Conservation (phyloP, 2,113 vertebrate genomes). For the Glaucomys volans region DNA sequence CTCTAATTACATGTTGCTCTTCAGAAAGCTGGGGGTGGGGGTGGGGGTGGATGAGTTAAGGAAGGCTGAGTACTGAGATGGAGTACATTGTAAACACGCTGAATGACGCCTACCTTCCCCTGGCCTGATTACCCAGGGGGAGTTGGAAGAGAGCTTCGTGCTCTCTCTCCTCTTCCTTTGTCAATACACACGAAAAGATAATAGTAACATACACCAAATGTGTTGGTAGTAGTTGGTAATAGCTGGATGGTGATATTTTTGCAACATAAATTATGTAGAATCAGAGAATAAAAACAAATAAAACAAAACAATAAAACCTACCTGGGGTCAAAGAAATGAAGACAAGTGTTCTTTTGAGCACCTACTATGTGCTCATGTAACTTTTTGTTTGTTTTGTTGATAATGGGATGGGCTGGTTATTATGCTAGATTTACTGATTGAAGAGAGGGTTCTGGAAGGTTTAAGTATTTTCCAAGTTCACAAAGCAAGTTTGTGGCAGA, state of each 20-base stretch:
- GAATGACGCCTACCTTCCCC: conserved; percentile 71
- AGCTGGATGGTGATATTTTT: conserved; percentile 52
- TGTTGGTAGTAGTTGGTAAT: conserved; percentile 25
- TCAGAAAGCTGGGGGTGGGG: conserved; percentile 78
- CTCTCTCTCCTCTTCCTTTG: conserved; percentile 23
- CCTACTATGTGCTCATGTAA: neutral
- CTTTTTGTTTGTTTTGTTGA: conserved; percentile 15
- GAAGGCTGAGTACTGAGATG: conserved; percentile 75
- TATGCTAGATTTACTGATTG: conserved; percentile 5
- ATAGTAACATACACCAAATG: neutral
- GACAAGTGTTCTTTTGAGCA: neutral
- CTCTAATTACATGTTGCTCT: conserved; percentile 83
- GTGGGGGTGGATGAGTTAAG: conserved; percentile 76
- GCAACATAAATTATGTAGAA: neutral
- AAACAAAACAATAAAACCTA: neutral
- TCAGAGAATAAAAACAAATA: conserved; percentile 11
- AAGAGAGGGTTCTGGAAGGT: neutral
- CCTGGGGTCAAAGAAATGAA: neutral
- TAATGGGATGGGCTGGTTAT: neutral
- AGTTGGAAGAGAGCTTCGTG: conserved; percentile 49
- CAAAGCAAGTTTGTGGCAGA: neutral
- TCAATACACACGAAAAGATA: conserved; percentile 21
- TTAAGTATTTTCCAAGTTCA: conserved; percentile 44
- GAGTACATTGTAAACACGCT: conserved; percentile 78
- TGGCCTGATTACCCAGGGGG: conserved; percentile 60